These are phyloP conservation scores for Ericerus pela DNA, from an alignment of 1,140 invertebrate species.

Conservation along the genomic window DNA sequence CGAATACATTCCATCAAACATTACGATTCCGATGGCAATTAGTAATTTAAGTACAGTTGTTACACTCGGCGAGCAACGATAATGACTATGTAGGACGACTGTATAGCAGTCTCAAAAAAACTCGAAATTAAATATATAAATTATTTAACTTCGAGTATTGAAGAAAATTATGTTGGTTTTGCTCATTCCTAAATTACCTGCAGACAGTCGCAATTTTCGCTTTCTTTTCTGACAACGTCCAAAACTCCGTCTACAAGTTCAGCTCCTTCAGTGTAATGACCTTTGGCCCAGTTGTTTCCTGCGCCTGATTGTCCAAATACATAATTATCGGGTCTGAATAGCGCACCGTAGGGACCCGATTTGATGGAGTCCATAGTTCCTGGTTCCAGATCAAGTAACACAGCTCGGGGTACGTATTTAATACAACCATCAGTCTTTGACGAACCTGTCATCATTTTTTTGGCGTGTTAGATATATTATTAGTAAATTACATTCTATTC, in stretches of 20 bases:
- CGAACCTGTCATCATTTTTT: no score
- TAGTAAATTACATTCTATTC: background rate
- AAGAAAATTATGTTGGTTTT: background rate
- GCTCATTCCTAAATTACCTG: conserved; percentile 31
- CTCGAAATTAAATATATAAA: no score
- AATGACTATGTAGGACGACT: background rate
- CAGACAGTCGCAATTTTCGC: conserved; percentile 52
- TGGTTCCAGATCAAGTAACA: conserved; percentile 60
- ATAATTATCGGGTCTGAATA: conserved; percentile 61
- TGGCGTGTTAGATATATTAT: background rate
- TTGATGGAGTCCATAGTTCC: conserved; percentile 60
- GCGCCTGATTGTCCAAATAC: conserved; percentile 51
- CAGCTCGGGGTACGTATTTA: conserved; percentile 37
- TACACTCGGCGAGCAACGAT: background rate
- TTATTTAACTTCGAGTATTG: no score
- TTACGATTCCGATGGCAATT: no score
- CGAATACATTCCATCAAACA: no score
- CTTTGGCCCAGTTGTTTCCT: conserved; percentile 62
- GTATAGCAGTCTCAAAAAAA: background rate
- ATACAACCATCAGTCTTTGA: conserved; percentile 23
- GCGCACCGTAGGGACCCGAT: conserved; percentile 50
- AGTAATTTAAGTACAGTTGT: background rate
- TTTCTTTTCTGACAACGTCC: conserved; percentile 63
- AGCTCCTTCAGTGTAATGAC: conserved; percentile 64
- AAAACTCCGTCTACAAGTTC: conserved; percentile 61